Evolutionary conservation across 2,113 vertebrate genomes (phyloP).

Genomic region (Spilogale gracilis): DNA sequence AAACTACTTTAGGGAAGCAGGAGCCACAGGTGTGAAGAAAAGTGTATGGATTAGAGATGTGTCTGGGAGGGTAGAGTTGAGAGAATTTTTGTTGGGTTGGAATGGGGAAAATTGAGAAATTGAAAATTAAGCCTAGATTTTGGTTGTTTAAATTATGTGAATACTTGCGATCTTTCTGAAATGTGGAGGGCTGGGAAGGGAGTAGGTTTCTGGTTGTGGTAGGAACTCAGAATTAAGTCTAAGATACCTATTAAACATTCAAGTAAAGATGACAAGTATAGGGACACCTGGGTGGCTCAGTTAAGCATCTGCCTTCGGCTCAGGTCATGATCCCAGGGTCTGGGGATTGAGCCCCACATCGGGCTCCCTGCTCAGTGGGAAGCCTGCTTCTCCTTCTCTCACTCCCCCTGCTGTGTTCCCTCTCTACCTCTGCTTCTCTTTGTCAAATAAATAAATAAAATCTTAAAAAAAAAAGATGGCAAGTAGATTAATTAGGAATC

Average conservation of each 20-base stretch:
- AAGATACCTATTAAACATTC: neutral
- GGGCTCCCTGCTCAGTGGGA: too few species aligned
- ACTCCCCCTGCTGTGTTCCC: too few species aligned
- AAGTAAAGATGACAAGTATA: neutral
- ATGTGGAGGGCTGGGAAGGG: neutral
- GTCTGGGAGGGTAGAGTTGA: neutral
- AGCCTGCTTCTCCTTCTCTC: too few species aligned
- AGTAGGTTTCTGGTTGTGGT: neutral
- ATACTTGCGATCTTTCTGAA: neutral
- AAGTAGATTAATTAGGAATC: neutral
- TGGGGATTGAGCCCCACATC: too few species aligned
- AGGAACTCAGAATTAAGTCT: neutral
- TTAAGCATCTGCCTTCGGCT: too few species aligned
- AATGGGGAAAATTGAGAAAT: neutral
- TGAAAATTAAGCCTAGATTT: neutral
- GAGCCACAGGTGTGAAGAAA: neutral
- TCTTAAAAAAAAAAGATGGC: neutral
- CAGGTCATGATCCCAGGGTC: too few species aligned
- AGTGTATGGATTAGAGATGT: neutral
- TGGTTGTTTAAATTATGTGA: neutral
- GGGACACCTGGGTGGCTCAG: too few species aligned
- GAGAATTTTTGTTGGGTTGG: neutral
- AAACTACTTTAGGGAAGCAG: neutral
- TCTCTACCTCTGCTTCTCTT: too few species aligned
- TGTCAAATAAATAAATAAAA: too few species aligned